Conservation (phyloP, 2,888 invertebrate species). For the Epirrhoe tristata region DNA sequence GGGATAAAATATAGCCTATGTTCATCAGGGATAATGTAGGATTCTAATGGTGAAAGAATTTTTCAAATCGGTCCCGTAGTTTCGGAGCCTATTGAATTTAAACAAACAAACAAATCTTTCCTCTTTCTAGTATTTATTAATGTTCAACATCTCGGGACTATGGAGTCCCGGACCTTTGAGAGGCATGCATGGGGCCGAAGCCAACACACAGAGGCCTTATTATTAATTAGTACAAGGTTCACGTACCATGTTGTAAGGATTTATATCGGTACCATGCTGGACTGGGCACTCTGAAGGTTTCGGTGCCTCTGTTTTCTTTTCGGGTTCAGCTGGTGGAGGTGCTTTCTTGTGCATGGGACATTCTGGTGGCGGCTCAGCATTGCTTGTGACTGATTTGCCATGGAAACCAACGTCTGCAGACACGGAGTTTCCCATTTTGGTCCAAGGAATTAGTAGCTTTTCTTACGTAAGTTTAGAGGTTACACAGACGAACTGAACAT, state of each 20-base stretch:
- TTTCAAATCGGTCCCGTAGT: no score
- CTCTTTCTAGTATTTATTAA: no score
- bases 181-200: no score
- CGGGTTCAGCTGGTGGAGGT: constrained; percentile 47
- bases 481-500: constrained; percentile 45
- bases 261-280: constrained; percentile 88
- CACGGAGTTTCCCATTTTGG: constrained; percentile 75
- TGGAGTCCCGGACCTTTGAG: no score
- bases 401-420: constrained; percentile 67
- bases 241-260: constrained; percentile 90
- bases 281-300: constrained; percentile 90
- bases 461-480: constrained; percentile 79
- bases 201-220: no score
- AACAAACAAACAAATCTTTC: no score
- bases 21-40: no score
- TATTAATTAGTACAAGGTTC: background rate
- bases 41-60: no score
- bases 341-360: constrained; percentile 92
- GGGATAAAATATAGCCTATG: no score
- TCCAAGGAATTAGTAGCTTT: constrained; percentile 19
- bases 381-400: constrained; percentile 49
- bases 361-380: constrained; percentile 88
- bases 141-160: no score
- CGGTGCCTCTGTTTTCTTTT: constrained; percentile 44
- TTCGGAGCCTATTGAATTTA: no score